A percentile compares a stretch with the other conserved stretches of the same genome.
Conservation (phyloP, 2,888 invertebrate species). For the Phortica magna region DNA sequence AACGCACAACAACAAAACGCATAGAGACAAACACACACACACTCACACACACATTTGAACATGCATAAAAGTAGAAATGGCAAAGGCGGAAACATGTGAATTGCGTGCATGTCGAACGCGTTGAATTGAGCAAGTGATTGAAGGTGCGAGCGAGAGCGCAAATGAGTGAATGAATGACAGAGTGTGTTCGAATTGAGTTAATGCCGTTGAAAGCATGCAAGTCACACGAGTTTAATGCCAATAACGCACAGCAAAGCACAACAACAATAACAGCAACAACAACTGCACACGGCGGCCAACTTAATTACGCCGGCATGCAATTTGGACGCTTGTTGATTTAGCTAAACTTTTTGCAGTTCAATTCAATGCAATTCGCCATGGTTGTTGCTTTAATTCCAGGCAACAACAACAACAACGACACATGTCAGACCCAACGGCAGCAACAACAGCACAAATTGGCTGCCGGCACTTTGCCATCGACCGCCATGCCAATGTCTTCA, state of each 20-base stretch:
- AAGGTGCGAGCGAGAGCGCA: background rate
- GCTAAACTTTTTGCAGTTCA: background rate
- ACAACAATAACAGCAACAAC: background rate
- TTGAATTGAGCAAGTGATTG: constrained; percentile 7
- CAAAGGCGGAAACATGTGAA: constrained; percentile 23
- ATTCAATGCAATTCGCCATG: background rate
- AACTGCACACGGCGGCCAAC: background rate
- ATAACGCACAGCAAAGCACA: background rate
- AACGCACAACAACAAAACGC: constrained; percentile 22
- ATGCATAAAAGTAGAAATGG: background rate
- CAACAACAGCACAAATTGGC: background rate
- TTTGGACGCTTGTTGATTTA: constrained; percentile 17
- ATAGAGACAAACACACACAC: background rate
- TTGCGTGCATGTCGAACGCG: background rate
- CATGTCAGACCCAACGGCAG: background rate
- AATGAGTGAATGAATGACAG: constrained; percentile 16
- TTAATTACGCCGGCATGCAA: constrained; percentile 30
- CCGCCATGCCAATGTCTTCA: too few relatives aligned
- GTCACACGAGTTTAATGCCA: constrained; percentile 20
- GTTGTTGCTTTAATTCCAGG: constrained; percentile 20
- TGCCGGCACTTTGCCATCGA: background rate
- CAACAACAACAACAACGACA: background rate
- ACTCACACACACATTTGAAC: background rate
- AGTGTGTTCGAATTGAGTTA: too few relatives aligned
- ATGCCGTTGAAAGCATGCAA: constrained; percentile 1